phyloP scores from a whole-genome alignment of 2,888 invertebrate genomes.

The Macaria notata region DNA sequence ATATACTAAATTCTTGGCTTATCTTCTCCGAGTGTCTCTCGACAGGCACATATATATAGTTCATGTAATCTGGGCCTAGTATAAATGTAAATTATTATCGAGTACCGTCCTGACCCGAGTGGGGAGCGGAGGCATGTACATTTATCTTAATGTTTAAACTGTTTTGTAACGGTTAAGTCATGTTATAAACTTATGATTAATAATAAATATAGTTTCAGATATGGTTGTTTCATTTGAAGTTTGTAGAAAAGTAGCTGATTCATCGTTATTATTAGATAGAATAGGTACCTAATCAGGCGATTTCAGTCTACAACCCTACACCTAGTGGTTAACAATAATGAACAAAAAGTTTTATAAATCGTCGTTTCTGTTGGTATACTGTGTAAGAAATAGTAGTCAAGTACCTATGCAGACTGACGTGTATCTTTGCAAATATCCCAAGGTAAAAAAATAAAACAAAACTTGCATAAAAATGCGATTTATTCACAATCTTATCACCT shows the following conservation, averaged over 20 bases:
- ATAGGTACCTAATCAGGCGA: too few relatives aligned
- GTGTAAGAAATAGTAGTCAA: too few relatives aligned
- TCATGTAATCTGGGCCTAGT: conserved; percentile 73
- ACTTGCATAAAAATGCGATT: conserved; percentile 12
- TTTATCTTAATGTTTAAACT: conserved; percentile 75
- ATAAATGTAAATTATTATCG: conserved; percentile 73
- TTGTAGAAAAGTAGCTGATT: too few relatives aligned
- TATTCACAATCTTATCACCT: conserved; percentile 21
- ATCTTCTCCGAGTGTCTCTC: conserved; percentile 22
- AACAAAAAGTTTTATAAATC: too few relatives aligned
- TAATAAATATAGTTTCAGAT: conserved; percentile 79
- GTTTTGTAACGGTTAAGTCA: conserved; percentile 81
- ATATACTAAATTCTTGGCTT: conserved; percentile 1
- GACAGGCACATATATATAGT: conserved; percentile 24
- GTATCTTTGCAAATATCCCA: too few relatives aligned
- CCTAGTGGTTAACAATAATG: too few relatives aligned
- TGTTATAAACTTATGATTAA: conserved; percentile 80
- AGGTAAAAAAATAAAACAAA: conserved; percentile 10
- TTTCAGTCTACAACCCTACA: too few relatives aligned
- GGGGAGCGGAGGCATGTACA: conserved; percentile 73
- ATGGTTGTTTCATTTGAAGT: conserved; percentile 40
- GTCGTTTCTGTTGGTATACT: too few relatives aligned
- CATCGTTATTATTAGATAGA: too few relatives aligned
- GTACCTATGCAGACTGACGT: too few relatives aligned
- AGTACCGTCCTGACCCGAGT: conserved; percentile 79